Evolutionary conservation across 2,113 vertebrate species (phyloP), one percentile per base, ranked within the genome.

Genomic region (Coregonus clupeaformis): DNA sequence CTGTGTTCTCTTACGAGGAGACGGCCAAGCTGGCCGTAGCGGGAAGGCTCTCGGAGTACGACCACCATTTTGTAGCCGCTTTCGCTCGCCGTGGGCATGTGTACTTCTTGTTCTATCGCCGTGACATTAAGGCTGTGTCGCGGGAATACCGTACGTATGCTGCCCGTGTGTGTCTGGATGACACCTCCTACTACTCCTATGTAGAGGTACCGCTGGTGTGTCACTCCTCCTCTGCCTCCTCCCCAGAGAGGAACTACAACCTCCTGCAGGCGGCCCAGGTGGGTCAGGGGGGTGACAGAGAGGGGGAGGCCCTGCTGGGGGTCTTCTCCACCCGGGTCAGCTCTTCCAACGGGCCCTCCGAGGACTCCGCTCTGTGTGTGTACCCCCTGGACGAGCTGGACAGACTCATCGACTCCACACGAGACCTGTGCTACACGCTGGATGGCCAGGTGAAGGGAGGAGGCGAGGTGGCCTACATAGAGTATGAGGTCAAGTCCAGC

Each of bases 1-100:
- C 95, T 0, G 82, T 95, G 78, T 99, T 99, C 88, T 98, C 96
- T 57, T 98, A 98, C 0, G 97, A 99, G 88, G 97, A 99, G 88
- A 98, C 96, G 0, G 97, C 97, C 24, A 98, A 98, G 80, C 83
- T 99, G 22, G 96, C 96, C 0, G 92, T 95, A 12, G 95, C 97
- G 3, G 96, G 96, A 7, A 94, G 96, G 3, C 94, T 98, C 16
- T 96, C 97, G 0, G 98, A 98, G 77, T 99, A 98, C 12, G 97
- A 97, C 92, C 98, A 99, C 82, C 96, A 97, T 78, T 99, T 99
- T 52, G 93, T 99, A 62, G 90, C 94, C 1, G 92, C 94, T 2
- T 99, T 99, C 72, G 92, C 92, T 0, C 92, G 89, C 0, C 93
- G 88, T 45, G 83, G 90, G 0, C 95, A 92, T 0, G 95, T 96